Evolutionary conservation across 1,140 invertebrate genomes (phyloP), one percentile per base, ranked within the genome.

Genomic region (Drosophila asahinai): DNA sequence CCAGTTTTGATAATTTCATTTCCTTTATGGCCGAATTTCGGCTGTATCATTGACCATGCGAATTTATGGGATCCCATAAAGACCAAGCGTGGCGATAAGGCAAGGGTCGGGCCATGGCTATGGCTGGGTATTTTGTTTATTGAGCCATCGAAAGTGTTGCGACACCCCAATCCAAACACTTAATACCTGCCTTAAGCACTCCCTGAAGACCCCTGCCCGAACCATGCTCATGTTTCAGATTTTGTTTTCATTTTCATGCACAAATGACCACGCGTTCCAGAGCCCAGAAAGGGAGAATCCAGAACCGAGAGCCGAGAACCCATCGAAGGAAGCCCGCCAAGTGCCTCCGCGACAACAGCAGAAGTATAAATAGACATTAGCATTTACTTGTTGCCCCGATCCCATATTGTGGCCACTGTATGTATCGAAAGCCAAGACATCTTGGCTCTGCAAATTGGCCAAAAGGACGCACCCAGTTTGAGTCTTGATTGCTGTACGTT

Each of bases 181-280:
- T 65, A 62, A 65, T 65, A 65, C 63, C 40, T 15, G 36, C 36
- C 55, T 5, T 12, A n/a, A 48, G 17, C 64, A 57, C 68, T 57
- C 64, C 49, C 63, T 22, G 4, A 30, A 49, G 33, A 51, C 61
- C 45, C 38, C 45, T 7, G 22, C 22, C 3, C 25, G 40, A 66
- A 59, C 33, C 22, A 17, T 12, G 47, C 64, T 62, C 75, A 51
- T 61, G 62, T 77, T 77, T 70, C 75, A 62, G 72, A 78, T 78
- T 77, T 77, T 77, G 75, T 77, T 77, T 77, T 77, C 74, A 70
- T 71, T 79, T 79, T 79, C 76, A 79, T 79, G 77, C 77, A 49
- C 48, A 79, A 79, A 79, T 79, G 77, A 45, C 76, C 77, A 65
- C 47, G 67, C 54, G 67, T 43, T 42, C 68, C 48, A 38, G 22